A percentile compares a stretch with the other conserved stretches of the same genome.
Evolutionary conservation across 2,797 vertebrate species (phyloP).

Genomic region (Rhodeus uyekii): DNA sequence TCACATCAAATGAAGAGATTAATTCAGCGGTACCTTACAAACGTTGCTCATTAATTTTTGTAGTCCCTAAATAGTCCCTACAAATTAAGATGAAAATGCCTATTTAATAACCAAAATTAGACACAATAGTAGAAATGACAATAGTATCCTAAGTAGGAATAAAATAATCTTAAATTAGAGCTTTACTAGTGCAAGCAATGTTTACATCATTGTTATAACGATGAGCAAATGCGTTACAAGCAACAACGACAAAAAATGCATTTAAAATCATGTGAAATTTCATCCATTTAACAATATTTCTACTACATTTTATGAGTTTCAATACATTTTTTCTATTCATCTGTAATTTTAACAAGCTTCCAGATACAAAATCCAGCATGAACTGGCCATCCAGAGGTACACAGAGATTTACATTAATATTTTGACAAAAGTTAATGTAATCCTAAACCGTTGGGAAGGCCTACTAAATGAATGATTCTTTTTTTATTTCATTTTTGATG

Average conservation of each 20-base stretch:
- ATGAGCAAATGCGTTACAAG: background rate
- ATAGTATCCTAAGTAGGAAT: background rate
- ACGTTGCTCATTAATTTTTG: conserved; percentile 16
- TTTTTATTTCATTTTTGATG: background rate
- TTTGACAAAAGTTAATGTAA: background rate
- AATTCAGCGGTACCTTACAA: conserved; percentile 22
- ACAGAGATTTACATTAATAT: background rate
- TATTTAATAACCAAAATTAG: background rate
- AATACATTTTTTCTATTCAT: background rate
- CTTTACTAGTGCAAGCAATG: background rate
- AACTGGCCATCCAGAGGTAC: background rate
- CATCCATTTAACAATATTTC: background rate
- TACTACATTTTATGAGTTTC: background rate
- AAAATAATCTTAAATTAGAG: background rate
- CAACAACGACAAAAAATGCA: background rate
- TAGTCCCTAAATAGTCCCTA: background rate
- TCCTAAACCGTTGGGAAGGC: background rate
- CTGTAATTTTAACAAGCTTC: background rate
- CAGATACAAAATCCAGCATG: background rate
- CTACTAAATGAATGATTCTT: background rate
- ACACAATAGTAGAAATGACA: background rate
- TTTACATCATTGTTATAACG: background rate
- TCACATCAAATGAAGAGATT: conserved; percentile 39
- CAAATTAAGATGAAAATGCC: conserved; percentile 1
- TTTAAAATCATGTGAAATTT: no score